Conservation (phyloP, 2,888 invertebrate species). For the Malthinus flaveolus region DNA sequence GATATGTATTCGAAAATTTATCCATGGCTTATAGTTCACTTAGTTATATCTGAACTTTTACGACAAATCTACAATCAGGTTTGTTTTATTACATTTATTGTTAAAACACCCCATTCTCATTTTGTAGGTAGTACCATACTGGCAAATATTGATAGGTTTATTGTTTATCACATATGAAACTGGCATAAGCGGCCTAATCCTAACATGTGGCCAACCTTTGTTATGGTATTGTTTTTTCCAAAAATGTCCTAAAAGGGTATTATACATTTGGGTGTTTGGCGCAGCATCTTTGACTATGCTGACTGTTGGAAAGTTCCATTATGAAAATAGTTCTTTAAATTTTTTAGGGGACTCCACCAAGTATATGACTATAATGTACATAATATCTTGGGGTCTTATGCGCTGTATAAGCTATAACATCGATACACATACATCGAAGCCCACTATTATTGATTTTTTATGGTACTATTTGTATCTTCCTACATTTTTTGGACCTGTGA, state of each 20-base stretch:
- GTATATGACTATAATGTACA: background rate
- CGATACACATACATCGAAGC: slow-evolving; percentile 52
- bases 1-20: slow-evolving; percentile 58
- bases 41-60: slow-evolving; percentile 59
- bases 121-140: background rate
- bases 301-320: no score
- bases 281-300: no score
- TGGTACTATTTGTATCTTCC: slow-evolving; percentile 85
- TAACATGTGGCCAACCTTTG: no score
- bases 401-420: slow-evolving; percentile 77
- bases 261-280: no score
- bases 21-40: slow-evolving; percentile 62
- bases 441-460: slow-evolving; percentile 58
- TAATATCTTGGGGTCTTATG: slow-evolving; percentile 71
- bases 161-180: background rate
- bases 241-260: no score
- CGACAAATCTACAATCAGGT: slow-evolving; percentile 44
- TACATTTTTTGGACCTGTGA: slow-evolving; percentile 80
- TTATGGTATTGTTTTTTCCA: no score
- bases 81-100: background rate
- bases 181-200: no score
- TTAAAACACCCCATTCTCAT: no score
- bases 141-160: background rate
- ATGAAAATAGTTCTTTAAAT: no score
- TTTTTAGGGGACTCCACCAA: no score